These are phyloP conservation scores for Zapornia atra DNA, from an alignment of 2,113 vertebrate genomes.

Conservation along the genomic window DNA sequence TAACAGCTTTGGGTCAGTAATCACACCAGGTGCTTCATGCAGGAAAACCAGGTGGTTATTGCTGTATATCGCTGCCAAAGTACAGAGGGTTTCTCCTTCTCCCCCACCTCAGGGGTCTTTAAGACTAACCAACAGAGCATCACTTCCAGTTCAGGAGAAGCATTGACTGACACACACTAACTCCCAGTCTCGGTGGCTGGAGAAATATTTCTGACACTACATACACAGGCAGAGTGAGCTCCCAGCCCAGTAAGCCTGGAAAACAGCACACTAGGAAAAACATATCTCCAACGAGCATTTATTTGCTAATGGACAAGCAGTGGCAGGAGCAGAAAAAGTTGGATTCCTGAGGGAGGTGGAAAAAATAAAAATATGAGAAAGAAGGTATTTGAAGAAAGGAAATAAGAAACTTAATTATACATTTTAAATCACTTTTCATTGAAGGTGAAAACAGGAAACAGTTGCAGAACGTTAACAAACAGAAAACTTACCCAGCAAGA, in stretches of 20 bases:
- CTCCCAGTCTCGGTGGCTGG: not conserved
- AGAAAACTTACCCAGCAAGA: not conserved
- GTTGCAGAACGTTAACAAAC: not conserved
- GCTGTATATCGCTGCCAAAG: not conserved
- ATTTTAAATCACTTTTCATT: not conserved
- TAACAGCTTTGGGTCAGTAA: not conserved
- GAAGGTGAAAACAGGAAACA: not conserved
- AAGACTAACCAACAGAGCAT: not conserved
- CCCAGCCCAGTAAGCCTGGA: not conserved
- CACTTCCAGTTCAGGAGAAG: not conserved
- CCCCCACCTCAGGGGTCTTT: not conserved
- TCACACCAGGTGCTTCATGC: not conserved
- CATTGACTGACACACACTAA: not conserved
- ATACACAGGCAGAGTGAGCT: accelerated
- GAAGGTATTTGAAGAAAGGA: not conserved
- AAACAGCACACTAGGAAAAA: not conserved
- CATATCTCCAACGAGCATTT: not conserved
- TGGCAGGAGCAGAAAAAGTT: not conserved
- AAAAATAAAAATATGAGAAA: not conserved
- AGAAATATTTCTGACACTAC: not conserved
- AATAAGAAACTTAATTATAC: not conserved
- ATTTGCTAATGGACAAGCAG: not conserved
- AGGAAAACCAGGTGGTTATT: not conserved
- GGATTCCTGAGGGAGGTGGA: not conserved
- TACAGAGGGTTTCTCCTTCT: not conserved